Base-by-base conservation (phyloP, 2,113 vertebrate genomes). In the Archilochus colubris region DNA sequence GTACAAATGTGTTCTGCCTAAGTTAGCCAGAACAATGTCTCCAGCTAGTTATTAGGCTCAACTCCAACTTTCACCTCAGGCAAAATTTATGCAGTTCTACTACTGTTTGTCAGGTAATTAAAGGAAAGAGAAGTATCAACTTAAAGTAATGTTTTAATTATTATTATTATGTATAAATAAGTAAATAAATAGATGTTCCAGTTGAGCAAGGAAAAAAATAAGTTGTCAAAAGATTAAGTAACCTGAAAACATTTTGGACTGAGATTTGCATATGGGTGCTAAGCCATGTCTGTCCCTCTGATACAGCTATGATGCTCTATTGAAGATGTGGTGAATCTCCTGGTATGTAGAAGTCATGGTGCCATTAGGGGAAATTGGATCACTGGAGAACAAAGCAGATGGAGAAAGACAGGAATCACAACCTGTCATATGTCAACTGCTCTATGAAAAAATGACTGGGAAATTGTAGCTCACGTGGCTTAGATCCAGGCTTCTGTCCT, bases 1-100 rank as follows among this genome's bases (percentile, higher is more conserved):
- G 96, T 94, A 97, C 95, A 95, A 97, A 97, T 97, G 83, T 59
- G 92, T 98, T 97, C 96, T 97, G 97, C 97, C 97, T 97, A 97
- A 93, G 87, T 98, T 98, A 97, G 95, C 97, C 94, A 92, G 97
- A 97, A 97, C 97, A 98, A 97, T 97, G 95, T 95, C 95, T 98
- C 95, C 93, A 96, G 94, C 95, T 97, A 97, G 93, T 94, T 95
- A 97, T 97, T 98, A 97, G 95, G 97, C 96, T 96, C 33, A 67
- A 86, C 85, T 97, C 97, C 97, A 98, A 36, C 82, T 96, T 97
- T 96, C 93, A 97, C 96, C 94, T 96, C 84, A 88, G 96, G 95
- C 97, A 97, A 94, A 97, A 97, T 97, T 94, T 96, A 97, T 96
- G 92, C 86, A 97, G 86, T 80, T 97, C 78, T 92, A 86, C 87